Conservation (phyloP, 2,113 vertebrate species). For the Alligator mississippiensis region DNA sequence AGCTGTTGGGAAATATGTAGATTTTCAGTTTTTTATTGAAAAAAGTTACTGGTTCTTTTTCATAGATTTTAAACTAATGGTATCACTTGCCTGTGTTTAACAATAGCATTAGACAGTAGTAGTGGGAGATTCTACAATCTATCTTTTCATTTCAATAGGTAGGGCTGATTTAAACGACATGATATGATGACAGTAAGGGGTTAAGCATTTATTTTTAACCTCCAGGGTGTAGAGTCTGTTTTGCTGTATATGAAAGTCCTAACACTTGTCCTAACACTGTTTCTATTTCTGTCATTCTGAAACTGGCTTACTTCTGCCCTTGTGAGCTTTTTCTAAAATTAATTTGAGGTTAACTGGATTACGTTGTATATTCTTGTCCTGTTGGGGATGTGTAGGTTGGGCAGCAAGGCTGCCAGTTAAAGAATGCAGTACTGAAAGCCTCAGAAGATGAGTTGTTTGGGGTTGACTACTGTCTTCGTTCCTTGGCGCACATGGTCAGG, state of each 20-base stretch:
- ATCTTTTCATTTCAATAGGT: too few species aligned
- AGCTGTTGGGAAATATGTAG: too few species aligned
- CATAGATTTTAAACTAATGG: neutral
- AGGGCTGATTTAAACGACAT: too few species aligned
- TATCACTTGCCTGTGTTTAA: neutral
- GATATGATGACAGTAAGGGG: too few species aligned
- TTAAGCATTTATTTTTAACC: too few species aligned
- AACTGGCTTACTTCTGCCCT: accelerated
- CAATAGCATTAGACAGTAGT: neutral
- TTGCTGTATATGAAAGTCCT: too few species aligned
- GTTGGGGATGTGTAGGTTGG: neutral
- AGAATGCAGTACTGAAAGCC: neutral
- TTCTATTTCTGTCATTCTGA: neutral
- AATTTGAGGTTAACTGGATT: neutral
- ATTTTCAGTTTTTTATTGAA: too few species aligned
- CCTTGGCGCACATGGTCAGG: neutral
- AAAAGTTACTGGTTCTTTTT: too few species aligned
- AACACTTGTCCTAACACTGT: too few species aligned
- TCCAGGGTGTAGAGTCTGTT: too few species aligned
- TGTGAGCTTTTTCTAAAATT: neutral
- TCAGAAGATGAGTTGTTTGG: neutral
- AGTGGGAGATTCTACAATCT: neutral
- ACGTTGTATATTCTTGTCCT: neutral
- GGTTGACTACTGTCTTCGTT: neutral
- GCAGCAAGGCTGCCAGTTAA: neutral